Conservation (phyloP, 2,113 vertebrate species). For the Phylloscopus whistleri region DNA sequence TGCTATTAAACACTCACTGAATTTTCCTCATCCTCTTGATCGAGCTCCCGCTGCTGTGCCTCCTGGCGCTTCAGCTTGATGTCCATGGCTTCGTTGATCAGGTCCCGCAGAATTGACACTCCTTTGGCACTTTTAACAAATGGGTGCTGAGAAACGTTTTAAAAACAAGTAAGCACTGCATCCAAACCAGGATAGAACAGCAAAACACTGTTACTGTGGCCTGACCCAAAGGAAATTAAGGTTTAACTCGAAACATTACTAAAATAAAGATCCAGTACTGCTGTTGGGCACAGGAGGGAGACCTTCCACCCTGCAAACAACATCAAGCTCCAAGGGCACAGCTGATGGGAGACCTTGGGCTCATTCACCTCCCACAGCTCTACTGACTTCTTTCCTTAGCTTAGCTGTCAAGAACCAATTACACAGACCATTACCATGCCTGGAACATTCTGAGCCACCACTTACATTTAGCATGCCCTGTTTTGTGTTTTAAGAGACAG, state of each 20-base stretch:
- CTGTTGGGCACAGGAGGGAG: not conserved
- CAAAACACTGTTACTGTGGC: not conserved
- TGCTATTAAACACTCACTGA: conserved; percentile 77
- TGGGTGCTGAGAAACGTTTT: conserved; percentile 74
- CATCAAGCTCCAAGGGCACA: not conserved
- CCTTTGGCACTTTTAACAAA: conserved; percentile 90
- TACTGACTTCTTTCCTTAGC: not conserved
- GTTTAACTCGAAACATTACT: not conserved
- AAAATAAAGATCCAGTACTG: not conserved
- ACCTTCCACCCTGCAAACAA: not conserved
- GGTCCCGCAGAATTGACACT: conserved; percentile 79
- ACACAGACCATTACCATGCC: not conserved
- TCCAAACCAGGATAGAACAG: not conserved
- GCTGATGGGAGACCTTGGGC: not conserved
- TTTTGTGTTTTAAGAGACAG: not conserved
- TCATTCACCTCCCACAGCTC: not conserved
- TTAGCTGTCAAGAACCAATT: not conserved
- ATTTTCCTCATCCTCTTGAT: conserved; percentile 89
- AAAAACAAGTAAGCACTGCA: not conserved
- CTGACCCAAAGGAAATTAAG: not conserved
- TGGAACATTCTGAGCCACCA: not conserved
- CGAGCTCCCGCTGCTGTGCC: conserved; percentile 83
- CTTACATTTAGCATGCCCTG: not conserved
- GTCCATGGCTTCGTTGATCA: conserved; percentile 93
- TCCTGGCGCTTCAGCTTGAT: conserved; percentile 88